These are phyloP conservation scores for Acanthosepion lycidas DNA, from an alignment of 2,888 invertebrate species.

Conservation along the genomic window DNA sequence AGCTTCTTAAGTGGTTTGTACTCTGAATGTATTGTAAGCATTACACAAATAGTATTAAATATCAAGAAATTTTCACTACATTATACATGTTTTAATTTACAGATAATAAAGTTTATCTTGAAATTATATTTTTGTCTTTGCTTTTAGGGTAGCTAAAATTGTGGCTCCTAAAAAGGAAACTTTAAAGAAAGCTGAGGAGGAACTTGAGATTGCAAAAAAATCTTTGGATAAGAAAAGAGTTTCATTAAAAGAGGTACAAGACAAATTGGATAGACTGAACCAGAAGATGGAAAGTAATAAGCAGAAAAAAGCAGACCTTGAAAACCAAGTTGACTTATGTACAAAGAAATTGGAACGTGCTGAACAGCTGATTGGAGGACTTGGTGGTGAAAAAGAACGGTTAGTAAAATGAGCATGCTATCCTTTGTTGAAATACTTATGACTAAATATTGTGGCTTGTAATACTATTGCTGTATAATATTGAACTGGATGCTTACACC, in stretches of 20 bases:
- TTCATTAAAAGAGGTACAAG: slow-evolving; percentile 75
- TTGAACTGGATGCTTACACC: too few relatives aligned
- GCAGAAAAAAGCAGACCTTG: slow-evolving; percentile 74
- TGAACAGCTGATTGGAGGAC: slow-evolving; percentile 75
- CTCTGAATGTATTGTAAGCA: neutral
- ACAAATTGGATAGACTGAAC: slow-evolving; percentile 74
- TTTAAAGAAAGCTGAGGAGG: slow-evolving; percentile 73
- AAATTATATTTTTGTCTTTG: neutral
- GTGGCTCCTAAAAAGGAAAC: slow-evolving; percentile 76
- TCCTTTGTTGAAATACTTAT: too few relatives aligned
- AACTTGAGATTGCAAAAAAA: slow-evolving; percentile 73
- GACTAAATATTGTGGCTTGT: too few relatives aligned
- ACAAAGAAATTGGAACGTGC: slow-evolving; percentile 75
- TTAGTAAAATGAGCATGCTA: slow-evolving; percentile 50
- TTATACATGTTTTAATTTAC: slow-evolving; percentile 33
- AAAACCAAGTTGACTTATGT: slow-evolving; percentile 75
- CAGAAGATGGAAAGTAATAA: slow-evolving; percentile 74
- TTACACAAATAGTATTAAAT: neutral
- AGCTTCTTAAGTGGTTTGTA: too few relatives aligned
- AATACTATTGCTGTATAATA: too few relatives aligned
- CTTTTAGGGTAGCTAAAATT: slow-evolving; percentile 74
- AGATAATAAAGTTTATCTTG: neutral
- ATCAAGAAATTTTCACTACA: neutral
- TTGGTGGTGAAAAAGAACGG: slow-evolving; percentile 75
- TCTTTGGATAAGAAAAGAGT: slow-evolving; percentile 75